phyloP scores from a whole-genome alignment of 2,797 vertebrate genomes.

The Oreochromis grahami region DNA sequence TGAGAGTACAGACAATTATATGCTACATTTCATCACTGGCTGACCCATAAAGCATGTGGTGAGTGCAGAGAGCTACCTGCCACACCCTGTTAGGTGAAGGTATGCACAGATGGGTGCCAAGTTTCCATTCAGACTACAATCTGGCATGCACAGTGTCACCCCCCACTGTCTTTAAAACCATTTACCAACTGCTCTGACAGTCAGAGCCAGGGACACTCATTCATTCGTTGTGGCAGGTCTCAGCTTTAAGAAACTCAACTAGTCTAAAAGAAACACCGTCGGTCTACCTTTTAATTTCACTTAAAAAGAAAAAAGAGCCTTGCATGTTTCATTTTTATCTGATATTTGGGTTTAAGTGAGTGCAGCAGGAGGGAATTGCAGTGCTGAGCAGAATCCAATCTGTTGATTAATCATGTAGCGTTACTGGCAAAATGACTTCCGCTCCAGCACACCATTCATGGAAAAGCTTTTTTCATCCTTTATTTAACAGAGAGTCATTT shows the following conservation, averaged over 20 bases:
- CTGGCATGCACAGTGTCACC: conserved; percentile 43
- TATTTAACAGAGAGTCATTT: conserved; percentile 98
- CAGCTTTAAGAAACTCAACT: conserved; percentile 2
- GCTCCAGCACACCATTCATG: conserved; percentile 86
- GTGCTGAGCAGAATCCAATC: conserved; percentile 78
- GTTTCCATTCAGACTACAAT: conserved; percentile 44
- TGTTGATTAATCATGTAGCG: conserved; percentile 86
- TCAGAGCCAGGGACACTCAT: conserved; percentile 38
- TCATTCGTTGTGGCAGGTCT: conserved; percentile 71
- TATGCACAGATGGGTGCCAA: conserved; percentile 42
- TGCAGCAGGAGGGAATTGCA: conserved; percentile 64
- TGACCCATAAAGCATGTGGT: conserved; percentile 53
- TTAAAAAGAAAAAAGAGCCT: not conserved
- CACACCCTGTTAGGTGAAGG: conserved; percentile 64
- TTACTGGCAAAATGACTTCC: conserved; percentile 83
- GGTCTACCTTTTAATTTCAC: conserved; percentile 19
- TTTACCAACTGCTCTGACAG: conserved; percentile 63
- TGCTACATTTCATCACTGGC: conserved; percentile 58
- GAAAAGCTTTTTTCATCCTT: conserved; percentile 99
- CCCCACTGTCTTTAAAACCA: conserved; percentile 54
- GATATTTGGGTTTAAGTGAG: conserved; percentile 48
- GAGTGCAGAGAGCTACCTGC: conserved; percentile 59
- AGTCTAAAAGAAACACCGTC: conserved; percentile 11
- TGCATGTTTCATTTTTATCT: not conserved
- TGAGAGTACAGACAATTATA: conserved; percentile 45